A percentile compares a stretch with the other conserved stretches of the same genome.
phyloP scores from a whole-genome alignment of 2,797 vertebrate species.

The Apogon talboti region DNA sequence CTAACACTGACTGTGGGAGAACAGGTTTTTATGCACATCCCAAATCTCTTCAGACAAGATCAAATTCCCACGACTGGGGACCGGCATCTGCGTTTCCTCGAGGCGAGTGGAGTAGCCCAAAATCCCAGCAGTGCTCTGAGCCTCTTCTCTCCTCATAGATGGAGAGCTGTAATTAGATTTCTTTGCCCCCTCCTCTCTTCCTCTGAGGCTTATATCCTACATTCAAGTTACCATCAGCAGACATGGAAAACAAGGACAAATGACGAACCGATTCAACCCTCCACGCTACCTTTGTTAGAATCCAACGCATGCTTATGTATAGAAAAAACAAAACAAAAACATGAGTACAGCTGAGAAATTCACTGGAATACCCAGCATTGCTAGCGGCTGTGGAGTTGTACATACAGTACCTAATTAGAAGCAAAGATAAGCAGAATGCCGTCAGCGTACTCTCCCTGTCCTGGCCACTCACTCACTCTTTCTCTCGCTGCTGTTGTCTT shows the following conservation, averaged over 20 bases:
- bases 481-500: slow-evolving; percentile 57
- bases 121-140: slow-evolving; percentile 65
- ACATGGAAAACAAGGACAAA: slow-evolving; percentile 38
- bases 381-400: slow-evolving; percentile 61
- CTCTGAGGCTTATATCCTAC: slow-evolving; percentile 45
- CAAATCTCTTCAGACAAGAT: slow-evolving; percentile 43
- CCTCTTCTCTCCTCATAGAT: slow-evolving; percentile 54
- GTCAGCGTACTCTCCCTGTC: slow-evolving; percentile 14
- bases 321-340: slow-evolving; percentile 26
- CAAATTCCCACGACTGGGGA: slow-evolving; percentile 37
- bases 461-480: slow-evolving; percentile 25
- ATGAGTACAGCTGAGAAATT: slow-evolving; percentile 37
- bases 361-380: slow-evolving; percentile 55
- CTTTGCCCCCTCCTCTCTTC: slow-evolving; percentile 26
- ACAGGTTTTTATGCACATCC: slow-evolving; percentile 29
- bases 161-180: slow-evolving; percentile 72
- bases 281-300: slow-evolving; percentile 25
- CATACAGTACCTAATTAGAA: slow-evolving; percentile 73
- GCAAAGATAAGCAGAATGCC: slow-evolving; percentile 57
- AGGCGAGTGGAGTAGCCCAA: slow-evolving; percentile 42
- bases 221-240: slow-evolving; percentile 37
- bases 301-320: slow-evolving; percentile 40
- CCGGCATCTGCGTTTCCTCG: slow-evolving; percentile 35
- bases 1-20: slow-evolving; percentile 36
- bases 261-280: slow-evolving; percentile 11